Conservation (phyloP, 2,113 vertebrate genomes). For the Neolamprologus brichardi region DNA sequence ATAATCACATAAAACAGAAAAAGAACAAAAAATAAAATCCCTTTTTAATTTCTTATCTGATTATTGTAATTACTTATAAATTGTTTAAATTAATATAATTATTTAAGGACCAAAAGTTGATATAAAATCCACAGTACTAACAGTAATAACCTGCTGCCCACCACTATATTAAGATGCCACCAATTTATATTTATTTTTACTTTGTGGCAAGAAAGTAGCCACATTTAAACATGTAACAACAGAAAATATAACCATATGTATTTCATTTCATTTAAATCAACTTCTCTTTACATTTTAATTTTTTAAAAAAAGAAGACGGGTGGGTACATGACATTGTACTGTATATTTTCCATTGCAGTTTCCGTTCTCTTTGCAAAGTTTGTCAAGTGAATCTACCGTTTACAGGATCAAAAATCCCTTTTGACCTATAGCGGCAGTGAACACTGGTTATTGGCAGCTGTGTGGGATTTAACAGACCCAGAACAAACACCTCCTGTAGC, state of each 20-base stretch:
- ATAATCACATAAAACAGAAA: background rate
- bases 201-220: background rate
- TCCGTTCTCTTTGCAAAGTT: background rate
- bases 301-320: fast-evolving
- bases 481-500: background rate
- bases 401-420: background rate
- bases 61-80: background rate
- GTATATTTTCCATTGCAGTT: background rate
- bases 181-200: background rate
- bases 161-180: background rate
- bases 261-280: background rate
- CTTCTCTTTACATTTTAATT: background rate
- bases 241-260: background rate
- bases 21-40: background rate
- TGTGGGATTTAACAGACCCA: background rate
- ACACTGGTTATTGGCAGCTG: background rate
- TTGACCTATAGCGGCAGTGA: background rate
- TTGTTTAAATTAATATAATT: background rate
- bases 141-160: background rate
- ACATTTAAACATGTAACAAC: background rate
- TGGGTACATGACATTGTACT: background rate
- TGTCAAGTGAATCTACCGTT: background rate
- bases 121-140: background rate
- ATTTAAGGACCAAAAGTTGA: background rate
- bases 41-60: background rate